Evolutionary conservation across 2,797 vertebrate genomes (phyloP), one percentile per base, ranked within the genome.

Genomic region (Muscicapa comitata): DNA sequence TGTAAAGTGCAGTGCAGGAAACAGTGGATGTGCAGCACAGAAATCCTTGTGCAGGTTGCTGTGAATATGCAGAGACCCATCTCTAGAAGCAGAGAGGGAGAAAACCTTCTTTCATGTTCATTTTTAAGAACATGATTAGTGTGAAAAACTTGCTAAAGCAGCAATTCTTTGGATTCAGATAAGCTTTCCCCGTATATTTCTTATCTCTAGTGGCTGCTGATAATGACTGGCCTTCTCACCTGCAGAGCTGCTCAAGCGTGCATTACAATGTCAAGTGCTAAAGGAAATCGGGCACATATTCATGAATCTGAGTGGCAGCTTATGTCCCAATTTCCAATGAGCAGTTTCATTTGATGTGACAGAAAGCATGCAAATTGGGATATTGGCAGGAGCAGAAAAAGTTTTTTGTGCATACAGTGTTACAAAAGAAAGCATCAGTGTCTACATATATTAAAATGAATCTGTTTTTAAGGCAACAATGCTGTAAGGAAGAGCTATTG

Each of bases 361-460:
- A 93, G 86, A 70, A 88, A 94, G 73, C 81, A 90, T 92, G 92
- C 55, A 95, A 95, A 94, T 81, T 90, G 88, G 81, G 71, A 94
- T 87, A 95, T n/a, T 91, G 84, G 90, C 89, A 77, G 86, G 76
- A 90, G 68, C 53, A 58, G 88, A 40, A 90, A 86, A 92, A 85
- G 67, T 53, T 67, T 80, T 66, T 59, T 81, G 72, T 84, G 74
- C 78, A 89, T 79, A 74, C 9, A 0, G 58, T 74, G 77, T 87
- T 80, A 88, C 35, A 82, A 86, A 95, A 86, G 86, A 84, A 88
- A 76, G 53, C 74, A 61, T 67, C 63, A 40, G 7, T 91, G 67
- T 68, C 71, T 90, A 74, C 86, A 77, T 92, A 76, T 37, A 94
- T 91, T 88, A 85, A 95, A 95, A 77, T 57, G 51, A 61, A 94